phyloP scores from a whole-genome alignment of 2,113 vertebrate genomes.

The Perca fluviatilis region DNA sequence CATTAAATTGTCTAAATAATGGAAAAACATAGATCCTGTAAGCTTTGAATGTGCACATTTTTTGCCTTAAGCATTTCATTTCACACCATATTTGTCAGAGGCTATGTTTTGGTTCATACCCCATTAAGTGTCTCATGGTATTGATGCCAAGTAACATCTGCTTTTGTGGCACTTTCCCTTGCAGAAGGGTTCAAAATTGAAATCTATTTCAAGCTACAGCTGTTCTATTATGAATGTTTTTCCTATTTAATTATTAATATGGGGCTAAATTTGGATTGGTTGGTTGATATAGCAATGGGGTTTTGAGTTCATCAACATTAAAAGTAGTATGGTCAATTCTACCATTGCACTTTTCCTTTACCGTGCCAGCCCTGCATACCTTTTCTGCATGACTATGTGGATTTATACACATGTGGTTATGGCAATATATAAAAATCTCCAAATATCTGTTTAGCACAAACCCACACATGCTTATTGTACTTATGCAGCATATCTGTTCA shows the following conservation, averaged over 20 bases:
- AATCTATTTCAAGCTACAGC: conserved; percentile 66
- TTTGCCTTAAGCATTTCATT: neutral
- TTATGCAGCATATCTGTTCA: conserved; percentile 14
- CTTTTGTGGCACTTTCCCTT: conserved; percentile 24
- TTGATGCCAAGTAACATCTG: neutral
- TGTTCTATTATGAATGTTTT: conserved; percentile 69
- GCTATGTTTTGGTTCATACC: conserved; percentile 7
- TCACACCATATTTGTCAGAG: neutral
- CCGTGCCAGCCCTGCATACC: neutral
- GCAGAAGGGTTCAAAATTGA: conserved; percentile 19
- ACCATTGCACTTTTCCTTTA: neutral
- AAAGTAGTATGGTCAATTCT: neutral
- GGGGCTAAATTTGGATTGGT: conserved; percentile 53
- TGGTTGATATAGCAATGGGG: conserved; percentile 1
- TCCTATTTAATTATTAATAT: conserved; percentile 59
- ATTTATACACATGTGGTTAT: conserved; percentile 3
- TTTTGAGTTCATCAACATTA: conserved; percentile 3
- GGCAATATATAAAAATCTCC: neutral
- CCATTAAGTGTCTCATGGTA: neutral
- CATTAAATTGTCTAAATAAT: neutral
- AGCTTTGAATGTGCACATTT: conserved; percentile 6
- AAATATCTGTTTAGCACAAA: neutral
- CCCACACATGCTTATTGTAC: neutral
- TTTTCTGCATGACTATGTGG: neutral
- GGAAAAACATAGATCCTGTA: neutral